Percentiles rank a stretch among this genome's conserved stretches.
Evolutionary conservation across 1,140 invertebrate genomes (phyloP).

Genomic region (Trichogramma pretiosum): DNA sequence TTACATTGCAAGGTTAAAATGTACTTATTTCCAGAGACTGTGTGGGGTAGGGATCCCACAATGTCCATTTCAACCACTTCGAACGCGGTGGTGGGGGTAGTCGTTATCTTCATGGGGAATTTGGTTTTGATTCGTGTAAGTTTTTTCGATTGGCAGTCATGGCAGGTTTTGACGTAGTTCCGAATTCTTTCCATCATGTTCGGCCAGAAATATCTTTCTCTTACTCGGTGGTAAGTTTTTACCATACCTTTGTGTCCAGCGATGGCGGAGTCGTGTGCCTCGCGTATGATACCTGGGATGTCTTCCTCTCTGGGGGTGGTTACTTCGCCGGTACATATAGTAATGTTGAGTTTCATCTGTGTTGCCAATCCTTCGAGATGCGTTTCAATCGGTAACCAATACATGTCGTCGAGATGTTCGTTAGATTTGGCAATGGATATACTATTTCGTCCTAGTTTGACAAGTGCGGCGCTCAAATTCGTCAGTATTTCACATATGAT

Average conservation of each 20-base stretch:
- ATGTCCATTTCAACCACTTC: constrained; percentile 14
- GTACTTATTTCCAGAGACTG: constrained; percentile 10
- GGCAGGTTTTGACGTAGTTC: neutral
- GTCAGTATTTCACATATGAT: neutral
- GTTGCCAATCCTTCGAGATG: neutral
- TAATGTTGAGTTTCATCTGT: too few relatives aligned
- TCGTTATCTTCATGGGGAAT: constrained; percentile 1
- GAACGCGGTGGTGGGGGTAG: neutral
- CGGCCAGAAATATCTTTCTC: too few relatives aligned
- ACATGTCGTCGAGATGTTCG: too few relatives aligned
- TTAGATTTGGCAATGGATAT: neutral
- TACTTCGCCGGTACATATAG: too few relatives aligned
- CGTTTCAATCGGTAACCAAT: neutral
- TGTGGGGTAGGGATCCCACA: constrained; percentile 13
- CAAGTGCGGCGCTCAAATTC: neutral
- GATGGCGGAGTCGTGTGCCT: too few relatives aligned
- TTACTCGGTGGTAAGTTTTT: constrained; percentile 3
- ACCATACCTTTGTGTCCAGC: constrained; percentile 67
- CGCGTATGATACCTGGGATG: too few relatives aligned
- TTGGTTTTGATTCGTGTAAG: neutral
- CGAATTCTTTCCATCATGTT: neutral
- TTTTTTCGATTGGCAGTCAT: constrained; percentile 1
- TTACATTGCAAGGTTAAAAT: constrained; percentile 18
- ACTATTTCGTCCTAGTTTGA: neutral
- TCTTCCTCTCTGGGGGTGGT: too few relatives aligned